These are phyloP conservation scores for Coptodon rendalli DNA, from an alignment of 2,113 vertebrate genomes.

Conservation along the genomic window DNA sequence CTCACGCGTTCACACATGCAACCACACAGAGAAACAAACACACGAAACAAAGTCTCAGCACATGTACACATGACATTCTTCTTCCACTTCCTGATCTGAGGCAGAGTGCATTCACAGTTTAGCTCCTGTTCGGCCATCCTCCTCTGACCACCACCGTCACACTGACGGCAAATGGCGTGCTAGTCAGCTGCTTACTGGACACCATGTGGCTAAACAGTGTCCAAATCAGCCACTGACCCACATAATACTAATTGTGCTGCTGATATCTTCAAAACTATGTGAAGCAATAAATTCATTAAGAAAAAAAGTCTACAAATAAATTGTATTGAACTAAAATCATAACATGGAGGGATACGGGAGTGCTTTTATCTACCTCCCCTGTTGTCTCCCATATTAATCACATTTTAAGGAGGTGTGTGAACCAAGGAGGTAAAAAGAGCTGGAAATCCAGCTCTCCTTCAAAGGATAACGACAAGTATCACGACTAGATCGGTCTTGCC, in stretches of 20 bases:
- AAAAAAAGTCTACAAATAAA: background rate
- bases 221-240: conserved; percentile 23
- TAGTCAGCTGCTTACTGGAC: conserved; percentile 40
- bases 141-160: background rate
- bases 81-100: conserved; percentile 38
- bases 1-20: background rate
- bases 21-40: background rate
- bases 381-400: conserved; percentile 7
- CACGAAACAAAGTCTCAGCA: conserved; percentile 3
- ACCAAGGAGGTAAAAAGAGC: background rate
- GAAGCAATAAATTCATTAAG: background rate
- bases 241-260: background rate
- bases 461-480: background rate
- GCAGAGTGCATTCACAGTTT: conserved; percentile 46
- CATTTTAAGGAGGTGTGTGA: background rate
- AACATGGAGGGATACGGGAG: background rate
- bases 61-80: conserved; percentile 24
- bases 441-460: background rate
- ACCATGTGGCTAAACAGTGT: conserved; percentile 5
- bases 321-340: background rate
- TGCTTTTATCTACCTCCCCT: background rate
- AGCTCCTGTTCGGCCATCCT: background rate
- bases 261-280: background rate
- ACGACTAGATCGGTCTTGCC: conserved; percentile 24
- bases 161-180: background rate